Percentiles rank a stretch among this genome's conserved stretches.
These are phyloP conservation scores for Diarsia rubi DNA, from an alignment of 2,888 invertebrate species.

Conservation along the genomic window DNA sequence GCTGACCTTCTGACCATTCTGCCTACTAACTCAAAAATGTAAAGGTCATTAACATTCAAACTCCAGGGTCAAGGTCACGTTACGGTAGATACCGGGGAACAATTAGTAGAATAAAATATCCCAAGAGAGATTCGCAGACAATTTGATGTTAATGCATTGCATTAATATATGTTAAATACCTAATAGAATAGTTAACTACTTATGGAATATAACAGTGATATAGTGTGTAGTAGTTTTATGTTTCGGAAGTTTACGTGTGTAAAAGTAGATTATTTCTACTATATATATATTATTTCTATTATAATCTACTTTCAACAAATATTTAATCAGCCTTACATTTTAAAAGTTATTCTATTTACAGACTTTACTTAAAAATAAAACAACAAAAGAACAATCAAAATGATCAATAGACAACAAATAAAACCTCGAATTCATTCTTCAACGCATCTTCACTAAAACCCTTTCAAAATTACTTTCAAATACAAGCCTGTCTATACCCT, in stretches of 20 bases:
- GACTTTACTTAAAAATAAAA: background rate
- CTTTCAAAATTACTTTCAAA: constrained; percentile 35
- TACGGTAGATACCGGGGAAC: constrained; percentile 20
- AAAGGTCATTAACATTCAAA: constrained; percentile 19
- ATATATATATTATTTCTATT: too few species aligned
- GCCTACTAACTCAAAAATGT: background rate
- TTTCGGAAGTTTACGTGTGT: too few species aligned
- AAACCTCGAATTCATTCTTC: background rate
- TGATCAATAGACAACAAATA: background rate
- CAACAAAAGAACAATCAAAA: constrained; percentile 8
- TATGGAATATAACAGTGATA: background rate
- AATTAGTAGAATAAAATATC: constrained; percentile 24
- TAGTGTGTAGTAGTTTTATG: background rate
- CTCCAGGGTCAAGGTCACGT: constrained; percentile 26
- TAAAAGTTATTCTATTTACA: background rate
- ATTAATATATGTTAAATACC: background rate
- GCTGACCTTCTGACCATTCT: background rate
- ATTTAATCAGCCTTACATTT: background rate
- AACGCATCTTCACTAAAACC: constrained; percentile 16
- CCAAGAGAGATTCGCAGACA: background rate
- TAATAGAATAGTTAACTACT: too few species aligned
- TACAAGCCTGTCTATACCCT: constrained; percentile 30
- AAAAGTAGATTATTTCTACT: too few species aligned
- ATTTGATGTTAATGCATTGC: constrained; percentile 3
- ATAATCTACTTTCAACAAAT: too few species aligned